These are phyloP conservation scores for Cynocephalus volans DNA, from an alignment of 2,113 vertebrate genomes.

Conservation along the genomic window DNA sequence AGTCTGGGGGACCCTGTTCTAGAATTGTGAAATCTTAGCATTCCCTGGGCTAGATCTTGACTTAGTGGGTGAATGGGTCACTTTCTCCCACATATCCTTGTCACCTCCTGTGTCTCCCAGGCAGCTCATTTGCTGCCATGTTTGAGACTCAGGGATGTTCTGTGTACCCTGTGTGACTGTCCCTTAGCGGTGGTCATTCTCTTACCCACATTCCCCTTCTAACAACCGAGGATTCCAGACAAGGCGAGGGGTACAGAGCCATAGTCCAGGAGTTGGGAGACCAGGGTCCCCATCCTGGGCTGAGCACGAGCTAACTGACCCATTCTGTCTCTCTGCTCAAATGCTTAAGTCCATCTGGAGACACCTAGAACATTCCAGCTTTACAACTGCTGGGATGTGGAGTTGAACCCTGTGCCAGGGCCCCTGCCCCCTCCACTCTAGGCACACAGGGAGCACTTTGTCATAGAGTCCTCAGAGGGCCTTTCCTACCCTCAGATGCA, in stretches of 20 bases:
- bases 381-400: neutral
- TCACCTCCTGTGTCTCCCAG: neutral
- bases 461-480: neutral
- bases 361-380: neutral
- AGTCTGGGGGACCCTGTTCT: conserved; percentile 49
- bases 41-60: neutral
- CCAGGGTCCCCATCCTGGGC: rapidly evolving
- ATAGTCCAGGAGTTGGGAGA: neutral
- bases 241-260: neutral
- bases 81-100: neutral
- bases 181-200: neutral
- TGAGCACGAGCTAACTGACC: neutral
- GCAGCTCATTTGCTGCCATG: neutral
- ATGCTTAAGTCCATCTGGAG: neutral
- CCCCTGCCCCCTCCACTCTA: neutral
- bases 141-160: neutral
- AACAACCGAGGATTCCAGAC: neutral
- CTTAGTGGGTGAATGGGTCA: neutral
- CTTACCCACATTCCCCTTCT: neutral
- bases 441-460: neutral
- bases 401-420: neutral
- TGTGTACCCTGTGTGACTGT: rapidly evolving
- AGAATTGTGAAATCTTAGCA: neutral
- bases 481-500: neutral
- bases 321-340: neutral